phyloP scores from a whole-genome alignment of 2,797 vertebrate genomes.

The Fundulus diaphanus region DNA sequence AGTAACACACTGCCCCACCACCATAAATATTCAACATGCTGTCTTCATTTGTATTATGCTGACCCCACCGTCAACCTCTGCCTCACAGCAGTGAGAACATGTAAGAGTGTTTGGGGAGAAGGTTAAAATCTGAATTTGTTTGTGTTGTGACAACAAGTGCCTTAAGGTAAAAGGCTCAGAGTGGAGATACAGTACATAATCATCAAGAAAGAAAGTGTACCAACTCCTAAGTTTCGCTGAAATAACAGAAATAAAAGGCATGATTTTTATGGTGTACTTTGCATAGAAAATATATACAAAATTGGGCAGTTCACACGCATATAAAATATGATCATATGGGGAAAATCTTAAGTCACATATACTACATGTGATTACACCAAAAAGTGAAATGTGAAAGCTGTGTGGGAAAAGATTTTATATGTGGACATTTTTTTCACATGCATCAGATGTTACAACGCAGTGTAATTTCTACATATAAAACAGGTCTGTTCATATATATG shows the following conservation, averaged over 20 bases:
- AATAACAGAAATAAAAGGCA: not conserved
- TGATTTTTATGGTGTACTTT: not conserved
- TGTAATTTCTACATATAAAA: not conserved
- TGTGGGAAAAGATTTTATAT: not conserved
- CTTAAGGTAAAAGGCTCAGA: not conserved
- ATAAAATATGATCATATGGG: not conserved
- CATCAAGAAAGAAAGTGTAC: not conserved
- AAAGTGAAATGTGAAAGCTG: not conserved
- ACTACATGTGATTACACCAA: not conserved
- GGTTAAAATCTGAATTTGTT: slow-evolving; percentile 31
- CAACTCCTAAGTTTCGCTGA: not conserved
- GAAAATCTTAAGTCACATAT: not conserved
- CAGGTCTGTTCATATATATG: not conserved
- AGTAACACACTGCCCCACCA: slow-evolving; percentile 15
- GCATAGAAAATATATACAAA: not conserved
- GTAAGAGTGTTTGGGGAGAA: slow-evolving; percentile 12
- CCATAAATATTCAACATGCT: slow-evolving; percentile 57
- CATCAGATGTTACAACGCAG: not conserved
- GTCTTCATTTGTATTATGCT: slow-evolving; percentile 31
- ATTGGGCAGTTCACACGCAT: not conserved
- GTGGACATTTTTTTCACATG: not conserved
- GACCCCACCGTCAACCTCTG: slow-evolving; percentile 29
- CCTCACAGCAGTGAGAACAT: slow-evolving; percentile 10
- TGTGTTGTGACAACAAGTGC: slow-evolving; percentile 2
- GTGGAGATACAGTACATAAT: not conserved